These are phyloP conservation scores for Lerema accius DNA, from an alignment of 1,140 invertebrate genomes.

Conservation along the genomic window DNA sequence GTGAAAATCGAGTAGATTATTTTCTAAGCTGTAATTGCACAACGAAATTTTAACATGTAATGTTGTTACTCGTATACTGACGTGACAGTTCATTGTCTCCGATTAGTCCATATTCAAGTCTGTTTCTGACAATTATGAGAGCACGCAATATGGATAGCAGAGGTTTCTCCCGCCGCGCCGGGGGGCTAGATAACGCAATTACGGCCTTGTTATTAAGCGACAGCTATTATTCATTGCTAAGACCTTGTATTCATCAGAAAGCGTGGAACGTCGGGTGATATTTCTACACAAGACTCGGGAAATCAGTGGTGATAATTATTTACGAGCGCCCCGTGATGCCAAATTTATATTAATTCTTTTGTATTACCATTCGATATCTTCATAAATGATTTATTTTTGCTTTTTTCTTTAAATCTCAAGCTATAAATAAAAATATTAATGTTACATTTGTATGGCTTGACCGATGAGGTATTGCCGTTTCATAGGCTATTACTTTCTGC, in stretches of 20 bases:
- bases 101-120: slow-evolving; percentile 39
- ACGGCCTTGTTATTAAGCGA: slow-evolving; percentile 69
- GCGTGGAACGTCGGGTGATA: slow-evolving; percentile 42
- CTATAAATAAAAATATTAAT: too few relatives aligned
- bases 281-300: slow-evolving; percentile 42
- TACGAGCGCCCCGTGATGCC: slow-evolving; percentile 15
- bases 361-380: slow-evolving; percentile 2
- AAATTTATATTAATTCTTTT: slow-evolving; percentile 23
- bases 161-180: slow-evolving; percentile 50
- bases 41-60: neutral
- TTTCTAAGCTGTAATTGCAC: too few relatives aligned
- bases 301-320: slow-evolving; percentile 42
- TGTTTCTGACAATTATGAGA: slow-evolving; percentile 74
- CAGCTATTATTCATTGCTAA: slow-evolving; percentile 73
- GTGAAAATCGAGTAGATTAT: neutral
- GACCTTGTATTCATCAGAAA: slow-evolving; percentile 59
- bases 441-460: too few relatives aligned
- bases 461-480: neutral
- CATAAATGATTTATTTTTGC: too few relatives aligned
- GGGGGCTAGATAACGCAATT: slow-evolving; percentile 75
- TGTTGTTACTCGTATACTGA: too few relatives aligned
- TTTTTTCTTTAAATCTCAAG: too few relatives aligned
- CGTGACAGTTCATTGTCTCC: slow-evolving; percentile 24
- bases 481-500: too few relatives aligned
- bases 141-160: slow-evolving; percentile 60